These are phyloP conservation scores for Indicator maculatus DNA, from an alignment of 2,113 vertebrate species.

Conservation along the genomic window DNA sequence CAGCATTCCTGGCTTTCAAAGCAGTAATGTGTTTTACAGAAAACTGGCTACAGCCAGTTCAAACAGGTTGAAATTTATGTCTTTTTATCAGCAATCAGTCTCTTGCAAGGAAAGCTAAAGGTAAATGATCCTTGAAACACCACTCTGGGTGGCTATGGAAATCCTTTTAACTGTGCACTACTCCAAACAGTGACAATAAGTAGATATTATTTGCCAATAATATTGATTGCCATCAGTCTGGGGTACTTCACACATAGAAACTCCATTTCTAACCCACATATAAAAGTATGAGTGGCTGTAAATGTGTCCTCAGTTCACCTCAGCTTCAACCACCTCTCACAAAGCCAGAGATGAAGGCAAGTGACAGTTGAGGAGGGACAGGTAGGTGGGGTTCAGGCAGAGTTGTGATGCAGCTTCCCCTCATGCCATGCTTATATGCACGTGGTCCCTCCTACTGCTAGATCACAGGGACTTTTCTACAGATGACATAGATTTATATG, in stretches of 20 bases:
- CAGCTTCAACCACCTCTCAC: not conserved
- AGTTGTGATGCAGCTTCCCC: accelerated
- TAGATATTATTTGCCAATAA: conserved; percentile 9
- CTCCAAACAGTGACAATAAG: conserved; percentile 13
- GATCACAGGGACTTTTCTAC: not conserved
- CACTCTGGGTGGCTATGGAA: conserved; percentile 46
- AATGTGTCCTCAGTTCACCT: not conserved
- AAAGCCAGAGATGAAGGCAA: not conserved
- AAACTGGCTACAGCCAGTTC: conserved; percentile 15
- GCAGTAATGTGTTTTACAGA: not conserved
- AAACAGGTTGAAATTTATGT: conserved; percentile 11
- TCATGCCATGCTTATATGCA: accelerated
- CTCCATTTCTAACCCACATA: not conserved
- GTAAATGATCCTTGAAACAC: conserved; percentile 70
- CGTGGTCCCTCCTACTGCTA: not conserved
- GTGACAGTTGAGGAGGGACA: not conserved
- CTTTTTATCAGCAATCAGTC: conserved; percentile 54
- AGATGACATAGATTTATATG: not conserved
- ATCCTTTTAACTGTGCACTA: conserved; percentile 4
- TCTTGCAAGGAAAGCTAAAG: conserved; percentile 40
- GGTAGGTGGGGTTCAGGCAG: not conserved
- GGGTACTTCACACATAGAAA: not conserved
- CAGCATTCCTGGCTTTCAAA: conserved; percentile 35
- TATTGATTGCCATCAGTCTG: not conserved
- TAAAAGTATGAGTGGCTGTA: not conserved